These are phyloP conservation scores for Paedocypris sp. DNA, from an alignment of 2,113 vertebrate species.

Conservation along the genomic window DNA sequence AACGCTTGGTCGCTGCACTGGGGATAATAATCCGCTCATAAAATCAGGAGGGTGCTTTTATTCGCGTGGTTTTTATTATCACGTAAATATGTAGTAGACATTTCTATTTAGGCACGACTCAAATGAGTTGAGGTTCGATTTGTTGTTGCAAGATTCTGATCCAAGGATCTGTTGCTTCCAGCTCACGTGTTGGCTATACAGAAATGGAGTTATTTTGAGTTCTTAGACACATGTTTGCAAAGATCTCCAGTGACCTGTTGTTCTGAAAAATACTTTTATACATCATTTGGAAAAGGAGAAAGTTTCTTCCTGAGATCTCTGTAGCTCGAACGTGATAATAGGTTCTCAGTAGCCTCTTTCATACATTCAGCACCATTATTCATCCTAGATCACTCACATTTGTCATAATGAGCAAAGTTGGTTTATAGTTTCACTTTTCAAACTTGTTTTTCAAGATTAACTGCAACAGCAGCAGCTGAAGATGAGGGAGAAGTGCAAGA, in stretches of 20 bases:
- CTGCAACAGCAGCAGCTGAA: neutral
- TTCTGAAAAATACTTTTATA: conserved; percentile 41
- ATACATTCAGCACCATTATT: conserved; percentile 4
- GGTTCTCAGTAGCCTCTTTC: conserved; percentile 19
- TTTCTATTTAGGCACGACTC: too few species aligned
- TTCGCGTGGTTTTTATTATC: too few species aligned
- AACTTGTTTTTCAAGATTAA: conserved; percentile 2
- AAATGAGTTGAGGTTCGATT: too few species aligned
- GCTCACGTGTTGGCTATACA: too few species aligned
- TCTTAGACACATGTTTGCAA: conserved; percentile 1
- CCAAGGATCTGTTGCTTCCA: too few species aligned
- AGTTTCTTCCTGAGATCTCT: conserved; percentile 20
- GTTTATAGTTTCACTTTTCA: neutral
- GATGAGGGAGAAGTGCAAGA: conserved; percentile 1
- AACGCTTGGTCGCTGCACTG: too few species aligned
- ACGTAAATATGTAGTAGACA: too few species aligned
- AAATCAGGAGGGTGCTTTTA: too few species aligned
- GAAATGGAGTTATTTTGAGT: neutral
- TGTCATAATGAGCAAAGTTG: conserved; percentile 13
- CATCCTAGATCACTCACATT: neutral
- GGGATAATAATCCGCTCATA: too few species aligned
- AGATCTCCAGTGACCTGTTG: conserved; percentile 48
- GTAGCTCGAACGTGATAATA: too few species aligned
- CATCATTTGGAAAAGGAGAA: conserved; percentile 25
- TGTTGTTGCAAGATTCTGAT: too few species aligned